Conservation (phyloP, 1,140 invertebrate genomes). For the Neodiprion lecontei region DNA sequence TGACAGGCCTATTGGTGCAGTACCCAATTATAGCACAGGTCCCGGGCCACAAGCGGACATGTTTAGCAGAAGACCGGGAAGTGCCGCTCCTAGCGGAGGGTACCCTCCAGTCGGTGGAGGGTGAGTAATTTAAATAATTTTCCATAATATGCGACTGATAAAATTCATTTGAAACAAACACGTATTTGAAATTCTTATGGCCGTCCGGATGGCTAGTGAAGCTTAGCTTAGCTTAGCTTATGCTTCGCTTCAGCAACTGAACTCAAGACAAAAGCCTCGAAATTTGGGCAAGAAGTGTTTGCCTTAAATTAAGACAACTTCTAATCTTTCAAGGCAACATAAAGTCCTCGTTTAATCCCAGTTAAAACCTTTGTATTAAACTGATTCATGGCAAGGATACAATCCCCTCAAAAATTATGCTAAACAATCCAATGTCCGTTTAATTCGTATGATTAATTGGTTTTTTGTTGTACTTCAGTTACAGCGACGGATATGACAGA, state of each 20-base stretch:
- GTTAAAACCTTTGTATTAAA: not conserved
- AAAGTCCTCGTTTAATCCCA: constrained; percentile 1
- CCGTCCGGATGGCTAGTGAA: not conserved
- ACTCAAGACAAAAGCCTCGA: not conserved
- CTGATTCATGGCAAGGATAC: constrained; percentile 4
- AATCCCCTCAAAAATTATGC: not conserved
- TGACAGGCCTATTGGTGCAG: constrained; percentile 55
- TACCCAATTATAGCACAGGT: constrained; percentile 57
- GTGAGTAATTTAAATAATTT: constrained; percentile 38
- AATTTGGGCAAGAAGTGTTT: not conserved
- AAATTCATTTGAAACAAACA: no score
- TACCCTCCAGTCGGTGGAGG: constrained; percentile 56
- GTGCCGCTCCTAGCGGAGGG: constrained; percentile 53
- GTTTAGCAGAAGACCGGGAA: constrained; percentile 59
- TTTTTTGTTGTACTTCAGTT: constrained; percentile 40
- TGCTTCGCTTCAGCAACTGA: not conserved
- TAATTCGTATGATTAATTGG: not conserved
- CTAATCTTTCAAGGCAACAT: not conserved
- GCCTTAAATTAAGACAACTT: not conserved
- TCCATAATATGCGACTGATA: constrained; percentile 6
- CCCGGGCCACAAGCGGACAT: constrained; percentile 59
- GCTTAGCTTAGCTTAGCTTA: no score
- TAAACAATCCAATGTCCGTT: not conserved
- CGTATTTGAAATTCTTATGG: no score
- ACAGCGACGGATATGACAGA: constrained; percentile 57